Evolutionary conservation across 1,140 invertebrate genomes (phyloP).

Genomic region (Ctenoplectra terminalis): DNA sequence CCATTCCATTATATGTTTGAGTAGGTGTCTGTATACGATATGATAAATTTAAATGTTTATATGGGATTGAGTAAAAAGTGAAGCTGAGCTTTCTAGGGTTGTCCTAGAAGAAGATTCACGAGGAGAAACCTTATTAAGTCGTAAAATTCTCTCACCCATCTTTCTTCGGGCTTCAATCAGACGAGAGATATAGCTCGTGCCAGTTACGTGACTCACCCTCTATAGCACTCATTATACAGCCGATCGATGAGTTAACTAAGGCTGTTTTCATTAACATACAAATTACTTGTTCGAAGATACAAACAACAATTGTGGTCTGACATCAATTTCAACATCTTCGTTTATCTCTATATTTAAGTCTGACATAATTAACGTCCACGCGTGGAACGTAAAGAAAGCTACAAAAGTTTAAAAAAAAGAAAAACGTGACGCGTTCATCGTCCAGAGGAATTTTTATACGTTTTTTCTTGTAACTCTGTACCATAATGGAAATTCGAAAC

Average conservation of each 20-base stretch:
- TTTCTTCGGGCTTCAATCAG: background rate
- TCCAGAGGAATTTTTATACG: no score
- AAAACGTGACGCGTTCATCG: background rate
- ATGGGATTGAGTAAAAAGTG: background rate
- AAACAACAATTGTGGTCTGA: constrained; percentile 16
- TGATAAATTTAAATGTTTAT: background rate
- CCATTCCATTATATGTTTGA: background rate
- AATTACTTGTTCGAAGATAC: constrained; percentile 6
- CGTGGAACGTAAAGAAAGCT: background rate
- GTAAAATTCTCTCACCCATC: constrained; percentile 1
- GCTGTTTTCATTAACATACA: constrained; percentile 49
- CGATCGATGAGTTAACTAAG: constrained; percentile 30
- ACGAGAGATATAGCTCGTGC: constrained; percentile 4
- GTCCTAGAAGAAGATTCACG: background rate
- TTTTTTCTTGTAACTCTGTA: background rate
- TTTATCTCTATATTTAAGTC: background rate
- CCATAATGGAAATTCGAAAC: background rate
- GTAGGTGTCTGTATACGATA: background rate
- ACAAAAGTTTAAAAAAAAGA: background rate
- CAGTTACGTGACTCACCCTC: constrained; percentile 27
- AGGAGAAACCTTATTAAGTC: background rate
- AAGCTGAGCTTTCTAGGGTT: background rate
- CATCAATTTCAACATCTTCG: constrained; percentile 12
- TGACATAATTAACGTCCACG: background rate
- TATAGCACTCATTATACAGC: constrained; percentile 5